Base-by-base conservation (phyloP, 1,140 invertebrate genomes). In the Prorops nasuta region DNA sequence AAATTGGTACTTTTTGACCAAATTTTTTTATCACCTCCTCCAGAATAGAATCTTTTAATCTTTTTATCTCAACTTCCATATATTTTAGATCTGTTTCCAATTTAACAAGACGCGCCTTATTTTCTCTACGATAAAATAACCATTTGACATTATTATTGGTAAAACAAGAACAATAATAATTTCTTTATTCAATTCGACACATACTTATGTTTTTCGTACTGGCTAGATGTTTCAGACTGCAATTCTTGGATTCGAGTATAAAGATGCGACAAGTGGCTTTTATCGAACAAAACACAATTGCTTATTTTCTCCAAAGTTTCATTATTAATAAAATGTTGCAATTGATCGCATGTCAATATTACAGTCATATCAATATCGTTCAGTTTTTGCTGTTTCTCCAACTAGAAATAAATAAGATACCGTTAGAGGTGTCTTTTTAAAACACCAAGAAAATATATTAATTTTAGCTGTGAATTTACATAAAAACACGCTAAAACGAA, bases 311-410 rank as follows among this genome's bases (percentile, higher is more conserved):
- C 72, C 15, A 75, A 72, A 21, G 77, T 66, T 3, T 75, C 58
- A 7, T 80, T 76, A 2, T 79, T 61, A 28, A 62, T 64, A 35
- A 85, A 79, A 60, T 84, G 76, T 63, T 87, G 83, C 20, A 89
- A 66, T 64, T 89, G 87, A 66, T 85, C 78, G 43, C 88, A 71
- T 45, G 81, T 83, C 34, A 89, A 52, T 8, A 86, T 72, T 0
- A 86, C 79, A 10, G 83, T 81, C 3, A 84, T 74, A 44, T 84
- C 76, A 0, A 89, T 78, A 47, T 87, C 79, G 60, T 90, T 90
- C 40, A 90, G 67, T 58, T 83, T 82, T 20, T 74, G 64, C 60
- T 89, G 87, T 50, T 89, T 87, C 55, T 87, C 81, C 34, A 80
- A 71, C 85, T 89, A 52, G 38, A 61, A n/a, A 56, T 28, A 42